Evolutionary conservation across 1,140 invertebrate genomes (phyloP).

Genomic region (Drosophila oshimai): DNA sequence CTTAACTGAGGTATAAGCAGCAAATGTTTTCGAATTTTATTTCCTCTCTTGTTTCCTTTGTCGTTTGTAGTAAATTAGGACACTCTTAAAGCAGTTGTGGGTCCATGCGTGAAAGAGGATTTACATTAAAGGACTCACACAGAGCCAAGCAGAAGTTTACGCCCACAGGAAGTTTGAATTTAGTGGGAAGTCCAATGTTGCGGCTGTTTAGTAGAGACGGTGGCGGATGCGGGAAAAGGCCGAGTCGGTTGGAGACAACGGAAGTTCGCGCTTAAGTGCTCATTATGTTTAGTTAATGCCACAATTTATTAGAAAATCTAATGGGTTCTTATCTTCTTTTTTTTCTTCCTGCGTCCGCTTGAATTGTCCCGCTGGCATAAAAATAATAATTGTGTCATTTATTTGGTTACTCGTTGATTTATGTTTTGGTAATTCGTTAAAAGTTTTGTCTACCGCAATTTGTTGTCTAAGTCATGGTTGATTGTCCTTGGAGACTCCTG

Average conservation of each 20-base stretch:
- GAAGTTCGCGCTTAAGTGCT: constrained; percentile 67
- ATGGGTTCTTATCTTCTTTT: constrained; percentile 52
- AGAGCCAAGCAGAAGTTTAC: constrained; percentile 15
- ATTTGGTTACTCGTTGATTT: constrained; percentile 64
- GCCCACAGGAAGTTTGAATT: constrained; percentile 54
- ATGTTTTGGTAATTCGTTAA: constrained; percentile 51
- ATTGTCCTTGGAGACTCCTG: too few species aligned
- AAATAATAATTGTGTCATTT: constrained; percentile 66
- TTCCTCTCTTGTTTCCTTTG: constrained; percentile 5
- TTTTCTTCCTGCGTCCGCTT: not conserved
- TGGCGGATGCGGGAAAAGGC: not conserved
- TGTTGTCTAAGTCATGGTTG: too few species aligned
- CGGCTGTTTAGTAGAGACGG: not conserved
- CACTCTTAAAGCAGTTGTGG: constrained; percentile 53
- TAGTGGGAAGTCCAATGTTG: constrained; percentile 27
- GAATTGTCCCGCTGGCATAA: constrained; percentile 12
- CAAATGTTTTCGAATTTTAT: not conserved
- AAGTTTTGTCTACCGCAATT: constrained; percentile 35
- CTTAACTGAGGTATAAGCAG: not conserved
- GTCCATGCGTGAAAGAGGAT: not conserved
- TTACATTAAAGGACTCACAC: too few species aligned
- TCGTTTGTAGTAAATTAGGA: constrained; percentile 56
- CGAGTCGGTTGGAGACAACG: constrained; percentile 13
- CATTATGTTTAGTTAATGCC: constrained; percentile 68
- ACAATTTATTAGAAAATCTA: constrained; percentile 68